Evolutionary conservation across 2,797 vertebrate species (phyloP), one percentile per base, ranked within the genome.

Genomic region (Pogonophryne albipinna): DNA sequence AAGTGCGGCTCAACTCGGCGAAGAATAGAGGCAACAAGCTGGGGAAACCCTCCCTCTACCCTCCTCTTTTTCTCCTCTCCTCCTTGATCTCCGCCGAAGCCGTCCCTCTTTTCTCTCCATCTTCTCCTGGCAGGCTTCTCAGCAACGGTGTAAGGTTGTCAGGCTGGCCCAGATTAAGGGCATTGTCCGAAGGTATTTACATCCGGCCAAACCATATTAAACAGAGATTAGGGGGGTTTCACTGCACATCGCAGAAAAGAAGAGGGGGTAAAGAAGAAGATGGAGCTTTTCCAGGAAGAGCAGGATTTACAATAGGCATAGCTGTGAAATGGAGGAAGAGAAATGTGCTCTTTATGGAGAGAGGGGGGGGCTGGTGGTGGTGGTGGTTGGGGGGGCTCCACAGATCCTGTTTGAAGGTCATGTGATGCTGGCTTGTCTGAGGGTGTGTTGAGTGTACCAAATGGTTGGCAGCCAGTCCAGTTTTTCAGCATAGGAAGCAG

Each of bases 191-290:
- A 91, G 91, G 89, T 95, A 95, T 95, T 96, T 95, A 93, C 93
- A 94, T 95, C 95, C 95, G 95, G 94, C 94, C 95, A 94, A 94
- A 92, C 93, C 93, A 94, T 88, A 96, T 96, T 95, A 95, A 95
- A 90, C 92, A 93, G 93, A 96, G 95, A 96, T 96, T 96, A 96
- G 91, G 51, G 78, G 82, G 55, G n/a, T 87, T 89, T 77, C 80
- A 65, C 83, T 88, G 50, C 27, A 55, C 89, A 86, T 76, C 77
- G 85, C 47, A 10, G 66, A 80, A 76, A 52, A 81, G 66, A 61
- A 64, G 15, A 34, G 41, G 45, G 63, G 51, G 19, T 50, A 27
- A 70, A 42, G 70, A 77, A 77, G 72, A 76, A 79, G 77, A 72
- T 89, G 81, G 86, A 70, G 82, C 79, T 73, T 75, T 85, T 86